phyloP scores from a whole-genome alignment of 1,140 invertebrate genomes.

The Microplitis demolitor region DNA sequence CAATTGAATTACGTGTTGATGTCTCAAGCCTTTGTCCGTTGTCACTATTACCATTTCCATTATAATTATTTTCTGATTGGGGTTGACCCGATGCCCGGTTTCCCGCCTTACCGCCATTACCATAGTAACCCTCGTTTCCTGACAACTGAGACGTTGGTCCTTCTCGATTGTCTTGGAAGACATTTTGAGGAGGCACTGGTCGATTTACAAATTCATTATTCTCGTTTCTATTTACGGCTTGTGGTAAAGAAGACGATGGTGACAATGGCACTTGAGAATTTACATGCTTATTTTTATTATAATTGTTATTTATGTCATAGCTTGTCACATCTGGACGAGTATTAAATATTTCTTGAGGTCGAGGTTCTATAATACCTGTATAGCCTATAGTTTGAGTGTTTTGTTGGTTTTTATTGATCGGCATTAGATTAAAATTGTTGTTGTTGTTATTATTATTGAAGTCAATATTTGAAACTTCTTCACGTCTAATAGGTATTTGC shows the following conservation, averaged over 20 bases:
- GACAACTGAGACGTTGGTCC: not conserved
- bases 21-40: not conserved
- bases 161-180: not conserved
- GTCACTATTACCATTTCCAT: conserved; percentile 15
- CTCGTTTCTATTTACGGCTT: not conserved
- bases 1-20: not conserved
- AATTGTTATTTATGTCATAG: too few species aligned
- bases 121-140: conserved; percentile 6
- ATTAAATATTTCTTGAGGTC: too few species aligned
- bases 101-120: not conserved
- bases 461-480: too few species aligned
- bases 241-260: too few species aligned
- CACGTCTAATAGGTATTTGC: too few species aligned
- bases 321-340: too few species aligned
- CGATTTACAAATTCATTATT: not conserved
- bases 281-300: too few species aligned
- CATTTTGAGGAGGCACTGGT: not conserved
- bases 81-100: conserved; percentile 10
- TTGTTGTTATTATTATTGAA: too few species aligned
- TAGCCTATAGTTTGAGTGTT: too few species aligned
- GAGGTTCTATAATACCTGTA: too few species aligned
- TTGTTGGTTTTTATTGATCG: too few species aligned
- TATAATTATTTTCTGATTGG: conserved; percentile 5
- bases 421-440: too few species aligned
- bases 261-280: not conserved